Percentiles rank a stretch among this genome's conserved stretches.
These are phyloP conservation scores for Plemyria rubiginata DNA, from an alignment of 2,888 invertebrate genomes.

Conservation along the genomic window DNA sequence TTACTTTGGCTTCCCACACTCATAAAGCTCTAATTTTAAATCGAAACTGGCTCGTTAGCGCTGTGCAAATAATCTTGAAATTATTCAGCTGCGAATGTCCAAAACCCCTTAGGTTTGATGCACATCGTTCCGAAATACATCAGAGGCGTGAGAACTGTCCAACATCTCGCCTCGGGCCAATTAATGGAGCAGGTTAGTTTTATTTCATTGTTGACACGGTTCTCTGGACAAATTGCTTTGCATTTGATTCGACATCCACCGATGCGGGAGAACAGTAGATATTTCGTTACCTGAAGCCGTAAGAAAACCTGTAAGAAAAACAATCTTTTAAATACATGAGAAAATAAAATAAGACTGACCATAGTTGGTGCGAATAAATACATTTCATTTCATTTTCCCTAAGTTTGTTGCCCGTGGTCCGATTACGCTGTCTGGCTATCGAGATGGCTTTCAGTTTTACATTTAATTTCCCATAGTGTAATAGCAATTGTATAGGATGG, in stretches of 20 bases:
- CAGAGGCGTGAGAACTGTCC: slow-evolving; percentile 60
- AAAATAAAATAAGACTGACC: too few relatives aligned
- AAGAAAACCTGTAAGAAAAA: too few relatives aligned
- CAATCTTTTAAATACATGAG: too few relatives aligned
- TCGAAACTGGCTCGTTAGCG: background rate
- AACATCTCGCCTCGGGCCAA: slow-evolving; percentile 49
- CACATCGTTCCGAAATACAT: slow-evolving; percentile 14
- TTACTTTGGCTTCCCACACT: background rate
- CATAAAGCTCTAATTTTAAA: background rate
- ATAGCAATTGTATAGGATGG: too few relatives aligned
- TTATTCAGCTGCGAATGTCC: background rate
- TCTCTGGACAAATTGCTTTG: slow-evolving; percentile 46
- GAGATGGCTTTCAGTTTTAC: too few relatives aligned
- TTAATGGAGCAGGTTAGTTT: slow-evolving; percentile 65
- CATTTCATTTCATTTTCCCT: too few relatives aligned
- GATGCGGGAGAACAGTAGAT: background rate
- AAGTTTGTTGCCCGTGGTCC: too few relatives aligned
- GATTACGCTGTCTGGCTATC: too few relatives aligned
- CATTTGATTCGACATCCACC: background rate
- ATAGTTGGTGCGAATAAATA: too few relatives aligned
- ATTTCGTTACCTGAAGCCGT: too few relatives aligned
- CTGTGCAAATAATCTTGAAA: background rate
- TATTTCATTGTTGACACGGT: slow-evolving; percentile 61
- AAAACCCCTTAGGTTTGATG: background rate
- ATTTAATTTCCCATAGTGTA: too few relatives aligned